Base-by-base conservation (phyloP, 1,140 invertebrate species). In the Ylistrum balloti region DNA sequence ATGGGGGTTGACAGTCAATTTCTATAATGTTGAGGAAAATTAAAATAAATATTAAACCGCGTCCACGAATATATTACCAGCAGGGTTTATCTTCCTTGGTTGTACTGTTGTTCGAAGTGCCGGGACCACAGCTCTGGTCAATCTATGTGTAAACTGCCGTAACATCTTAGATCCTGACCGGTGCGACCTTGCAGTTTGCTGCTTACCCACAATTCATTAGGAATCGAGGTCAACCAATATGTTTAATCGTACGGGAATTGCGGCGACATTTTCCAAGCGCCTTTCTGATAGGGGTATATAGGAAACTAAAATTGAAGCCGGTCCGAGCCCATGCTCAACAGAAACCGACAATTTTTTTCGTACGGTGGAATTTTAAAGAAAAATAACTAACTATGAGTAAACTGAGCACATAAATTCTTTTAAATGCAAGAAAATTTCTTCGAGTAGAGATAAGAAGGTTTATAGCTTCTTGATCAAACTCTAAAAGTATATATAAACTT, bases 181-280 rank as follows among this genome's bases (percentile, higher is more conserved):
- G 56, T 74, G 56, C 56, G 56, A 74, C 56, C 56, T 74, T 74
- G 56, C 56, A 74, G 56, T 74, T 74, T 74, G 56, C 56, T 74
- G 56, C 28, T 74, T 74, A 74, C 56, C 56, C 56, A 74, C 56
- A 28, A 74, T 74, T n/a, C 56, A n/a, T 11, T n/a, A 74, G 20
- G 5, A 28, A n/a, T 74, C 56, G 2, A 28, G 56, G 56, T 74
- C 56, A 74, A 74, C 56, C 56, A 74, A 28, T 28, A n/a, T 28
- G 7, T 74, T 74, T 74, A 28, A 74, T 3, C 22, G 22, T 7
- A 38, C 13, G 35, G 5, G 35, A 13, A 7, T 38, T n/a, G 22
- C n/a, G 22, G 56, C 5, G 17, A 74, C n/a, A 45, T 9, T 0
- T 45, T 74, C 13, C 0, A 74, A 74, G 56, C 56, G 56, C 56